A percentile compares a stretch with the other conserved stretches of the same genome.
Evolutionary conservation across 2,113 vertebrate species (phyloP).

Genomic region (Catharus minimus): DNA sequence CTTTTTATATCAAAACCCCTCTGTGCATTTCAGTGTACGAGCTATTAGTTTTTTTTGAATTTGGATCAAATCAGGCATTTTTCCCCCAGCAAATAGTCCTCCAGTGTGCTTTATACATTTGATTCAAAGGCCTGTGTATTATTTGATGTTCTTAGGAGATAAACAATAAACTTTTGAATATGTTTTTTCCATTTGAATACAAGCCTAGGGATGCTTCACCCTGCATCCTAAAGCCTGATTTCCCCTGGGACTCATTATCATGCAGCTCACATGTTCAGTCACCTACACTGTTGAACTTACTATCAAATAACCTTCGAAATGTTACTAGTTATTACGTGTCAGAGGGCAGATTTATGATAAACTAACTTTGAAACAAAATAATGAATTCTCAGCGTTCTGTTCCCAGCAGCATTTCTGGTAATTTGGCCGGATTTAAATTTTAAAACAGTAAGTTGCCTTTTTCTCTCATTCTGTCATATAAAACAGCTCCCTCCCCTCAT

Average conservation of each 20-base stretch:
- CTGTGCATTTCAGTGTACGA: not conserved
- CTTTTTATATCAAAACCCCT: conserved; percentile 1
- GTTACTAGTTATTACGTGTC: conserved; percentile 75
- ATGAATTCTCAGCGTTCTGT: conserved; percentile 61
- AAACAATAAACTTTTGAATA: conserved; percentile 74
- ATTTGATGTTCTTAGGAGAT: conserved; percentile 65
- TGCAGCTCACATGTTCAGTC: conserved; percentile 74
- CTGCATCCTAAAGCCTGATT: conserved; percentile 72
- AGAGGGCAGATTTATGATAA: conserved; percentile 79
- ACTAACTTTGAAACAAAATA: conserved; percentile 76
- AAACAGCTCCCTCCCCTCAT: conserved; percentile 6
- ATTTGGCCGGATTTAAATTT: conserved; percentile 71
- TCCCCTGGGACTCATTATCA: conserved; percentile 75
- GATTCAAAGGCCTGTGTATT: conserved; percentile 48
- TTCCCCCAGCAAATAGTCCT: conserved; percentile 25
- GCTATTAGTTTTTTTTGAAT: conserved; percentile 26
- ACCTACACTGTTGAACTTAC: conserved; percentile 77
- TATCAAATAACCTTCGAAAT: conserved; percentile 78
- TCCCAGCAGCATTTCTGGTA: conserved; percentile 61
- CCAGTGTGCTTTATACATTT: conserved; percentile 2
- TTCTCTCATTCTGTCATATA: conserved; percentile 42
- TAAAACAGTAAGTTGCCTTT: conserved; percentile 61
- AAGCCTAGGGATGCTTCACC: conserved; percentile 59
- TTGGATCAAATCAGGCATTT: conserved; percentile 25
- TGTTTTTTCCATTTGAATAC: conserved; percentile 71